These are phyloP conservation scores for Bujurquina vittata DNA, from an alignment of 2,113 vertebrate species.

Conservation along the genomic window DNA sequence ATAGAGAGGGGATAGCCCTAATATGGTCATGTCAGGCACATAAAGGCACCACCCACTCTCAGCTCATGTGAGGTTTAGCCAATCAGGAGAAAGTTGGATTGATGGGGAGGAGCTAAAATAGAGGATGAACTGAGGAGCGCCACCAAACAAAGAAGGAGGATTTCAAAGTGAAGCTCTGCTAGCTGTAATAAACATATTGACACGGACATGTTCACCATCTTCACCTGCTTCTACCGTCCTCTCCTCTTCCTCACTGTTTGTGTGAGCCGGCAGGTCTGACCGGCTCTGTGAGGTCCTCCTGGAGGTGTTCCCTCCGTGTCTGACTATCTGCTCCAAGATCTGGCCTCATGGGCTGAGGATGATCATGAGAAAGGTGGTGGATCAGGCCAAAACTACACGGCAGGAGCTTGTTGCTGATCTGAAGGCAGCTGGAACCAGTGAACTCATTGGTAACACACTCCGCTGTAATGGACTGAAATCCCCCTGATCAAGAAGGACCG, in stretches of 20 bases:
- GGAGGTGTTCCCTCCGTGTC: neutral
- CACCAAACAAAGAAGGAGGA: neutral
- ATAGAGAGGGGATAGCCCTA: neutral
- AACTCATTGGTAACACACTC: too few relatives aligned
- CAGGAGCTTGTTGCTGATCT: too few relatives aligned
- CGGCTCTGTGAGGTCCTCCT: neutral
- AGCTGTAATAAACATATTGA: neutral
- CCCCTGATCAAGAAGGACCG: too few relatives aligned
- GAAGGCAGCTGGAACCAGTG: too few relatives aligned
- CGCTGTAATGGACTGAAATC: too few relatives aligned
- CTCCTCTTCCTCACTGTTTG: neutral
- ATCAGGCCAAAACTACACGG: too few relatives aligned
- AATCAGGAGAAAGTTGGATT: neutral
- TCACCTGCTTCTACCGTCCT: neutral
- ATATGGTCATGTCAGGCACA: neutral
- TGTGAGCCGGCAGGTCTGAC: neutral
- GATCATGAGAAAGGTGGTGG: too few relatives aligned
- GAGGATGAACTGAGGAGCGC: too few relatives aligned
- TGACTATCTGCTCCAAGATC: neutral
- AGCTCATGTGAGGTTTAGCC: neutral
- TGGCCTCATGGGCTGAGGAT: too few relatives aligned
- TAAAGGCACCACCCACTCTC: neutral
- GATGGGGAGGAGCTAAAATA: too few relatives aligned
- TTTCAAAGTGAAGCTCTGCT: neutral
- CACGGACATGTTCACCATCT: neutral